Conservation (phyloP, 2,797 vertebrate genomes). For the Rhinella marina region DNA sequence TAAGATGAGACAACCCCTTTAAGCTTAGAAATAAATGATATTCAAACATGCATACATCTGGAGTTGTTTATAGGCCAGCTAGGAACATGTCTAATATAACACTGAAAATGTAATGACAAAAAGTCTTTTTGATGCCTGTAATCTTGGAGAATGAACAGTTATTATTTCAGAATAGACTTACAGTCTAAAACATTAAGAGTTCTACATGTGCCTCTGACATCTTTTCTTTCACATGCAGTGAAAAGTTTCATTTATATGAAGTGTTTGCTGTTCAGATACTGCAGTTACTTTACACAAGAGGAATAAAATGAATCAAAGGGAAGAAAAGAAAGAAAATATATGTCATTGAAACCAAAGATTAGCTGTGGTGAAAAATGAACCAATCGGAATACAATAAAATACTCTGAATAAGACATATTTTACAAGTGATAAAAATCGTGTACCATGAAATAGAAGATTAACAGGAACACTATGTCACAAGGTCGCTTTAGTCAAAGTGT, state of each 20-base stretch:
- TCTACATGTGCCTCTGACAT: background rate
- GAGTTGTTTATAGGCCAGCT: background rate
- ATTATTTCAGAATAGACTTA: background rate
- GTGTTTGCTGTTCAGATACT: background rate
- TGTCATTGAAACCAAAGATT: background rate
- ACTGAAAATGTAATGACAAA: background rate
- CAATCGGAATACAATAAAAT: background rate
- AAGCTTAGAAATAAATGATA: background rate
- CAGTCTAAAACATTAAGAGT: background rate
- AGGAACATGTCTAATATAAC: background rate
- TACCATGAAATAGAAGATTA: conserved; percentile 29
- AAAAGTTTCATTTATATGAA: background rate
- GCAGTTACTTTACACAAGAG: background rate
- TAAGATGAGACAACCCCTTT: too few species aligned
- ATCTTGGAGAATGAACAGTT: background rate
- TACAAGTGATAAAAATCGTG: conserved; percentile 12
- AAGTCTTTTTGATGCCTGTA: background rate
- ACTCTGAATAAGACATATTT: conserved; percentile 6
- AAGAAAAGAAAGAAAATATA: background rate
- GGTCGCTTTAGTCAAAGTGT: conserved; percentile 10
- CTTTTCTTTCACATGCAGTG: background rate
- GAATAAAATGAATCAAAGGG: background rate
- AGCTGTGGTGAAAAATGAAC: background rate
- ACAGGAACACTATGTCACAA: conserved; percentile 13
- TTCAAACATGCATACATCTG: background rate